Base-by-base conservation (phyloP, 2,888 invertebrate species). In the Pterostichus madidus region DNA sequence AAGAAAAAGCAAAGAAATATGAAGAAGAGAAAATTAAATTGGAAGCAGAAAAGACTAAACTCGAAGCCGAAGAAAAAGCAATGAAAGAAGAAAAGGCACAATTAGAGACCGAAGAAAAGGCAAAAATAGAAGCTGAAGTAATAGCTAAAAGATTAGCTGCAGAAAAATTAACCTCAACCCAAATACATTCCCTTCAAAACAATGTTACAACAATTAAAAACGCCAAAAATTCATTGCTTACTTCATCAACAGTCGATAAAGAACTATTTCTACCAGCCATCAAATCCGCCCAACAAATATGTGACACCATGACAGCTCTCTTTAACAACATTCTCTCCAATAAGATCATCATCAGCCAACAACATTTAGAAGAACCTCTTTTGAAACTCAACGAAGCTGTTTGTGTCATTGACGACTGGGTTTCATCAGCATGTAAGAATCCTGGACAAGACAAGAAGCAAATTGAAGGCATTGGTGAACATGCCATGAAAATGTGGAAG, bases 51-150 rank as follows among this genome's bases (percentile, higher is more conserved):
- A 80, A 83, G 80, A 80, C 73, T 75, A 73, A 24, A 64, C 82
- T 68, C 80, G 81, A 80, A 88, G 15, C 88, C 86, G 85, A 90
- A 89, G 86, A 90, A 90, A 85, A 52, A 73, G 73, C 84, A 56
- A 75, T 84, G 80, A 84, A 64, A 53, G 59, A 82, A 77, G 59
- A 76, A 56, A 83, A 84, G 49, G 76, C 64, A 75, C 64, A 71
- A 79, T 59, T 73, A 77, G 84, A 82, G 85, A 56, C 68, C 10
- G 83, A 68, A 56, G 35, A 83, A 75, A 78, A 13, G 71, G 71
- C 84, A 59, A 83, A 84, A 49, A 80, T 84, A 68, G 85, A 84
- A 61, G 44, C 83, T 39, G 80, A 84, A 75, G 64, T 80, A 59
- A 82, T 85, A 64, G 83, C 80, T 4, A 83, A 85, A 52, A 73